Evolutionary conservation across 2,888 invertebrate species (phyloP), one percentile per base, ranked within the genome.

Genomic region (Carcina quercana): DNA sequence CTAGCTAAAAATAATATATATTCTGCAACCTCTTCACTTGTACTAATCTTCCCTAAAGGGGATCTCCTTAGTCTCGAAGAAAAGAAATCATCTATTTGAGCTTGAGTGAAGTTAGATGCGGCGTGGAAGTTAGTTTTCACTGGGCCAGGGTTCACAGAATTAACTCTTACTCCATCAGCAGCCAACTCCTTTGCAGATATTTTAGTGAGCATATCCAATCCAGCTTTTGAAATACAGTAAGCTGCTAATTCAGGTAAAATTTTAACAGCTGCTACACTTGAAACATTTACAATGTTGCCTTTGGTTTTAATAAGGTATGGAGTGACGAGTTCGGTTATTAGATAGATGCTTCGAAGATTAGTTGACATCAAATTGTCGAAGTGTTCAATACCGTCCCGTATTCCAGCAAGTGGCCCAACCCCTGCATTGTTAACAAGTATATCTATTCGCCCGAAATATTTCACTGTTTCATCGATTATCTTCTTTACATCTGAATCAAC

Each of bases 141-240:
- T 5, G 30, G 28, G 7, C 25, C 29, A 8, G 31, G 32, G 53
- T 88, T 88, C 1, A 91, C 89, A 34, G 86, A 76, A 57, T 91
- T 91, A 0, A 90, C 90, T 24, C 90, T 67, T 1, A 91, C 86
- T n/a, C 50, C 70, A 48, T 85, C 73, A 0, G 59, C 40, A 38
- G 85, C 86, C 19, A 88, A 56, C 45, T 87, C 91, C 28, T 92
- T 60, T 8, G 92, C 91, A 5, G 86, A 66, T 53, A 89, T 89
- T 47, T 86, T 74, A 1, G 92, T 92, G 42, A 93, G 85, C 51
- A 92, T 91, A 63, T 92, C 91, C 8, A 92, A 50, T 3, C 90
- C 90, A 19, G 90, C 75, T 67, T 93, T 93, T 15, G 89, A 88
- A 83, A 91, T 88, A 37, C 80, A 78, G 56, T 93, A 92, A 1